Conservation (phyloP, 2,113 vertebrate species). For the Corydoras sp. region DNA sequence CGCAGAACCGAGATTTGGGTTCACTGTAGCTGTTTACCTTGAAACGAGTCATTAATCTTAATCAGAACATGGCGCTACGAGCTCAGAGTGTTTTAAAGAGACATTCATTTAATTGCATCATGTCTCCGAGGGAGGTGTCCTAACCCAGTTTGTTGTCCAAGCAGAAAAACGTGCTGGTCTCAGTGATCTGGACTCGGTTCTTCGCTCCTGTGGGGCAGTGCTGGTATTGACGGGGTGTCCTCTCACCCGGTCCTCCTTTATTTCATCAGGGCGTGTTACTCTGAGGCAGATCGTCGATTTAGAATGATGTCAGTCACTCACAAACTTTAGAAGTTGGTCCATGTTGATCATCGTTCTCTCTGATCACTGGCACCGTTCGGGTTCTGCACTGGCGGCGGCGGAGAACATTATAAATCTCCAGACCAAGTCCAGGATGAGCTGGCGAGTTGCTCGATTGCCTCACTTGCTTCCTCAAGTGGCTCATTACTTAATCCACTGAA, state of each 20-base stretch:
- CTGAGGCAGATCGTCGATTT: too few species aligned
- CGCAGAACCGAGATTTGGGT: slow-evolving; percentile 33
- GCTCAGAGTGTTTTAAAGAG: slow-evolving; percentile 48
- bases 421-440: slow-evolving; percentile 25
- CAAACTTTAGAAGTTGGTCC: too few species aligned
- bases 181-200: slow-evolving; percentile 29
- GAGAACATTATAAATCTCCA: slow-evolving; percentile 2
- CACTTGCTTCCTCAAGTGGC: slow-evolving; percentile 30
- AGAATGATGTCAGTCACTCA: too few species aligned
- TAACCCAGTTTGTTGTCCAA: slow-evolving; percentile 34
- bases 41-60: slow-evolving; percentile 65
- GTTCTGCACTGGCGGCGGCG: slow-evolving; percentile 4
- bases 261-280: too few species aligned
- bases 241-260: too few species aligned
- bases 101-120: slow-evolving; percentile 49
- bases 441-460: slow-evolving; percentile 12
- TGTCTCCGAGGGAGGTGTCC: slow-evolving; percentile 46
- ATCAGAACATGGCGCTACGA: slow-evolving; percentile 52
- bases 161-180: slow-evolving; percentile 26
- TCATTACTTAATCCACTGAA: slow-evolving; percentile 42
- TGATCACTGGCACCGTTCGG: too few species aligned
- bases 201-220: too few species aligned
- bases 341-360: too few species aligned
- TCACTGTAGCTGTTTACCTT: slow-evolving; percentile 48
- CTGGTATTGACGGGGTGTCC: too few species aligned